A percentile compares a stretch with the other conserved stretches of the same genome.
Conservation (phyloP, 2,888 invertebrate genomes). For the Agonum fuliginosum region DNA sequence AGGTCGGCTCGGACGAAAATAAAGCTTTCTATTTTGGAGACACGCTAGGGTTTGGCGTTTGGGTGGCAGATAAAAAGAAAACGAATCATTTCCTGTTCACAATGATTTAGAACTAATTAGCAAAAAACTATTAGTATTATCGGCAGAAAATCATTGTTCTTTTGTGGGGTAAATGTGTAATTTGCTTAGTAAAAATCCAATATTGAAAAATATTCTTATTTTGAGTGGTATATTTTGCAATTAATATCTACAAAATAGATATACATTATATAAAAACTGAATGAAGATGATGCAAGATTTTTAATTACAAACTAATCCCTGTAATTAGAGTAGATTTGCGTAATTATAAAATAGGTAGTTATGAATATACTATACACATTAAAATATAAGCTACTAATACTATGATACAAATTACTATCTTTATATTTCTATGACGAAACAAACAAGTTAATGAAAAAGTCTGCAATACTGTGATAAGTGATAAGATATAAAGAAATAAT, state of each 20-base stretch:
- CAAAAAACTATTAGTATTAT: too few relatives aligned
- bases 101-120: not conserved
- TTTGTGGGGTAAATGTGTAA: too few relatives aligned
- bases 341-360: constrained; percentile 17
- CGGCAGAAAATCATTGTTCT: too few relatives aligned
- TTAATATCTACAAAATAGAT: not conserved
- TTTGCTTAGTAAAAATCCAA: too few relatives aligned
- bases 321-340: constrained; percentile 34
- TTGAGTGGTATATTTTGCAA: not conserved
- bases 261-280: constrained; percentile 3
- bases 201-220: too few relatives aligned
- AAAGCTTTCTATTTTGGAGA: not conserved
- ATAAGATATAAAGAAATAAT: too few relatives aligned
- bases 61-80: not conserved
- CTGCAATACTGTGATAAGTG: too few relatives aligned
- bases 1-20: constrained; percentile 23
- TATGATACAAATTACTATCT: constrained; percentile 1
- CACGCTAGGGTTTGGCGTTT: constrained; percentile 11
- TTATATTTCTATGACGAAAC: constrained; percentile 4
- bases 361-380: not conserved
- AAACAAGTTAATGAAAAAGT: too few relatives aligned
- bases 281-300: constrained; percentile 10
- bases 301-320: constrained; percentile 16
- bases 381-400: not conserved
- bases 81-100: not conserved